phyloP scores from a whole-genome alignment of 2,113 vertebrate species.

The Pampusana beccarii region DNA sequence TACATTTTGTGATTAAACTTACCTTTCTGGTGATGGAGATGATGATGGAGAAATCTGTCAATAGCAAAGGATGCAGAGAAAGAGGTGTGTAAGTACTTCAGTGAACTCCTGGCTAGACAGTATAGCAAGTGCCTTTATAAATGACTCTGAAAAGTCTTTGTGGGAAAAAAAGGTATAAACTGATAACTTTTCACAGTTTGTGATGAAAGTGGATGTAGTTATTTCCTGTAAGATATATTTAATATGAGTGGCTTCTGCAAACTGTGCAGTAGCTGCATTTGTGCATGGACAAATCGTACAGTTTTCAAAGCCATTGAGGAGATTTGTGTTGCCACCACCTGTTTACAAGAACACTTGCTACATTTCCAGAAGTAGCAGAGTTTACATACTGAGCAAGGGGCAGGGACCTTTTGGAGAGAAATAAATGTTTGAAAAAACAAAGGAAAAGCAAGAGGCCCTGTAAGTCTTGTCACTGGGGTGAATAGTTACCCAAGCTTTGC shows the following conservation, averaged over 20 bases:
- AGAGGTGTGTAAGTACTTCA: background rate
- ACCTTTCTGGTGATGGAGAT: too few relatives aligned
- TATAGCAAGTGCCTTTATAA: background rate
- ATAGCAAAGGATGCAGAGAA: background rate
- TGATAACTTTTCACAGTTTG: background rate
- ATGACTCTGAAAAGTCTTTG: background rate
- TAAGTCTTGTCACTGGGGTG: background rate
- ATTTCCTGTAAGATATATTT: background rate
- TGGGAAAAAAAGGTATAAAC: background rate
- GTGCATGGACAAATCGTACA: background rate
- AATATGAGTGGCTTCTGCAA: background rate
- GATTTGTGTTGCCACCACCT: background rate
- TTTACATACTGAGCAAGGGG: background rate
- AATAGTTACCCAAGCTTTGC: background rate
- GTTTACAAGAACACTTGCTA: background rate
- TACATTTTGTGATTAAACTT: background rate
- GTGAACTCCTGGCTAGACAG: background rate
- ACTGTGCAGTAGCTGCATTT: background rate
- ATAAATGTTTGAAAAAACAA: background rate
- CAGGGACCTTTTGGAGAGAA: background rate
- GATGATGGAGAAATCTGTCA: background rate
- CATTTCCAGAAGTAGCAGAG: background rate
- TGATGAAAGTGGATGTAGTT: background rate
- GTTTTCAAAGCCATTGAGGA: background rate
- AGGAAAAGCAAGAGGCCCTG: background rate